These are phyloP conservation scores for Argyresthia goedartella DNA, from an alignment of 2,888 invertebrate species.

Conservation along the genomic window DNA sequence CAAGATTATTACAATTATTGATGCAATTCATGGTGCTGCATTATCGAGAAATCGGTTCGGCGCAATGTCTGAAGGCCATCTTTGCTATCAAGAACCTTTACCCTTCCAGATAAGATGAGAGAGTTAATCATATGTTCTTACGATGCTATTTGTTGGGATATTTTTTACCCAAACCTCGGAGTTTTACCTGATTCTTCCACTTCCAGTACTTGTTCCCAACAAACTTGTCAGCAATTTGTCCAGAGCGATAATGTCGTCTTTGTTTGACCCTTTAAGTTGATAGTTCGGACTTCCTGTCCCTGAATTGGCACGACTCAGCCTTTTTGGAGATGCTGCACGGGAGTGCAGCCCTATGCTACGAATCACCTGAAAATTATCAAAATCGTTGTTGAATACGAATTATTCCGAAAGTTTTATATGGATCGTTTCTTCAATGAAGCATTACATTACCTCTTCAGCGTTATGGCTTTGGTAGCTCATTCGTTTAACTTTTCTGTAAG, in stretches of 20 bases:
- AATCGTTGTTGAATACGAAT: not conserved
- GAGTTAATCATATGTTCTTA: no score
- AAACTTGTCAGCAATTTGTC: constrained; percentile 75
- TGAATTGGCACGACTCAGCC: constrained; percentile 39
- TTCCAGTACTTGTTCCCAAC: constrained; percentile 56
- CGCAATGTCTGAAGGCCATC: constrained; percentile 16
- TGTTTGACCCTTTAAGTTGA: constrained; percentile 34
- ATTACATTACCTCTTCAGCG: constrained; percentile 71
- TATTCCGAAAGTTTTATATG: no score
- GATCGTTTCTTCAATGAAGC: no score
- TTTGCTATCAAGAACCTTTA: not conserved
- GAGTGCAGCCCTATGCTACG: constrained; percentile 45
- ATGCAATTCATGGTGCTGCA: no score
- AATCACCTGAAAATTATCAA: constrained; percentile 31
- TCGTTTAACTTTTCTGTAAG: constrained; percentile 78
- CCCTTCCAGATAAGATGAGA: no score
- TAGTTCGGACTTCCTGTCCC: constrained; percentile 33
- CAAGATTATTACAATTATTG: no score
- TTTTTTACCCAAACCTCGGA: no score
- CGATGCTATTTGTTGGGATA: no score
- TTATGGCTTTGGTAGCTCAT: constrained; percentile 80
- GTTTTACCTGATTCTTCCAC: constrained; percentile 17
- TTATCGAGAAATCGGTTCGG: no score
- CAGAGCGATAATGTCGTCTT: constrained; percentile 73
- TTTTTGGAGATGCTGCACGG: constrained; percentile 33